Base-by-base conservation (phyloP, 2,888 invertebrate genomes). In the Eugnorisma glareosa region DNA sequence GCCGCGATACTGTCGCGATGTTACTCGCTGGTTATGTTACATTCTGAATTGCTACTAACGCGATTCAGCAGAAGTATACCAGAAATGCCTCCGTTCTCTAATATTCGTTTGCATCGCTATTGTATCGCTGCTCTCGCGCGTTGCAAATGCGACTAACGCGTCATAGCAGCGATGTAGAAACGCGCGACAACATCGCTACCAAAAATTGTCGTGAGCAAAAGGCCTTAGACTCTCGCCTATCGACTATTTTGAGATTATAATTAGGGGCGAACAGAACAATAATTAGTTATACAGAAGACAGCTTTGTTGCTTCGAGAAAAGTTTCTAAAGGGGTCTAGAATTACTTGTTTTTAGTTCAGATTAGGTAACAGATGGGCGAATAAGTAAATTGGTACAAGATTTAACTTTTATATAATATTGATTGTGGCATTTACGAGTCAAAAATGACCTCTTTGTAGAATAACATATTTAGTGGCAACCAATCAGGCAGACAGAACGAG, bases 181-280 rank as follows among this genome's bases (percentile, higher is more conserved):
- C 54, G n/a, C 28, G 37, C 63, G 13, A 24, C 6, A 37, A 1
- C 37, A 1, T 37, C 24, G n/a, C 15, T 64, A 18, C 40, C 40
- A 28, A 64, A 40, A 40, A 13, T 40, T 7, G 8, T 40, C 0
- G 13, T 40, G 40, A 4, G 15, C n/a, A n/a, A 64, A 64, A 15
- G 1, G 54, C 24, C 31, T 66, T 66, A 48, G 11, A 68, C 31
- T 67, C 15, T 59, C 18, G 66, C n/a, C n/a, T n/a, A n/a, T 51
- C 8, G 15, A 28, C 54, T 57, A 51, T 69, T 83, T 83, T 45
- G n/a, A 45, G 24, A 69, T 43, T 28, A 81, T 77, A 81, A 73
- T 78, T 69, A 78, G 24, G 11, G 40, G 3, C 15, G n/a, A 57
- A 83, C 21, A 48, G 21, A 83, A 59, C 71, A 72, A 66, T 1